phyloP scores from a whole-genome alignment of 2,888 invertebrate species.

The Tetranychus piercei region DNA sequence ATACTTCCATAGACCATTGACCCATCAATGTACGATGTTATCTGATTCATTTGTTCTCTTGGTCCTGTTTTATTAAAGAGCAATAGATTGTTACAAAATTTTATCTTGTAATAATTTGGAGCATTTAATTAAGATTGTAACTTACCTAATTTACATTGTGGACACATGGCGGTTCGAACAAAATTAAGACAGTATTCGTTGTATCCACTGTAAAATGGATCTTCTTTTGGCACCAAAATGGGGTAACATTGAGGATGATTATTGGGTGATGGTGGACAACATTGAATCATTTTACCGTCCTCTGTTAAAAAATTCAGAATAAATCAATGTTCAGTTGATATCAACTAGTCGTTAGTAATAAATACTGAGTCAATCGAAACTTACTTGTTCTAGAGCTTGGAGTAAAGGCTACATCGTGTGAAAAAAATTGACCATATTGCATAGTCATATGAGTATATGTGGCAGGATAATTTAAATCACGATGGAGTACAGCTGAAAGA shows the following conservation, averaged over 20 bases:
- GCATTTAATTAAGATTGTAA: neutral
- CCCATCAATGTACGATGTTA: slow-evolving; percentile 69
- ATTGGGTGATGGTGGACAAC: slow-evolving; percentile 25
- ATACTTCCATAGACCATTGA: slow-evolving; percentile 60
- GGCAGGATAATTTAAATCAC: slow-evolving; percentile 26
- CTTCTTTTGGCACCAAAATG: slow-evolving; percentile 66
- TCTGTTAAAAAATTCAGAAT: slow-evolving; percentile 15
- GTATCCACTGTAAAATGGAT: slow-evolving; percentile 44
- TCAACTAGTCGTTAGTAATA: neutral
- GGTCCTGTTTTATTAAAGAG: slow-evolving; percentile 22
- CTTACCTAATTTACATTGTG: slow-evolving; percentile 26
- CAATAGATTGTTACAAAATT: neutral
- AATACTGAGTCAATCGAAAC: neutral
- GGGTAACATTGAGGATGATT: slow-evolving; percentile 83
- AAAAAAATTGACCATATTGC: slow-evolving; percentile 82
- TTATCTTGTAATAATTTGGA: neutral
- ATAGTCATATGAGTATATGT: slow-evolving; percentile 80
- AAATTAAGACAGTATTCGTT: slow-evolving; percentile 26
- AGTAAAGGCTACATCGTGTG: slow-evolving; percentile 85
- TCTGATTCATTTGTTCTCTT: slow-evolving; percentile 79
- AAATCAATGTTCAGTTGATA: neutral
- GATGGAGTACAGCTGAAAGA: slow-evolving; percentile 65
- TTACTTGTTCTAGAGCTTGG: slow-evolving; percentile 37
- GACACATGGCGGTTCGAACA: slow-evolving; percentile 27
- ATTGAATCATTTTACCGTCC: slow-evolving; percentile 27